Conservation (phyloP, 2,888 invertebrate genomes). For the Limnephilus auricula region DNA sequence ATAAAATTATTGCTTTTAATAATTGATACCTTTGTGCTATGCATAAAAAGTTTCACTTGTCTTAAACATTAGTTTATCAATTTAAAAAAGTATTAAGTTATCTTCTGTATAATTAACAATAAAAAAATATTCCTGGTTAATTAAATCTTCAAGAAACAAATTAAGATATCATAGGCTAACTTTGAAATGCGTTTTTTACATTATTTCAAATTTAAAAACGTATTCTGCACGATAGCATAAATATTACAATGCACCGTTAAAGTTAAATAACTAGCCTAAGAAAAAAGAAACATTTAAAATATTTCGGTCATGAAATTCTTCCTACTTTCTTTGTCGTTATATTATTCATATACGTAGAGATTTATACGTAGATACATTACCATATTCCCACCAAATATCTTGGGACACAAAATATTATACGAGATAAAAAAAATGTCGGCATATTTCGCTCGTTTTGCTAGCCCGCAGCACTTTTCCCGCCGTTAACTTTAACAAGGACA, state of each 20-base stretch:
- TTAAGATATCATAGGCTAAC: background rate
- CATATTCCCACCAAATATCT: background rate
- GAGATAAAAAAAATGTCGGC: background rate
- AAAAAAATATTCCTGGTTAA: no score
- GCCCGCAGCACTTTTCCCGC: conserved; percentile 11
- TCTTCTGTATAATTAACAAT: no score
- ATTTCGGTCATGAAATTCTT: background rate
- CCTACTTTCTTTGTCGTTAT: background rate
- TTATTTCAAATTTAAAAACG: background rate
- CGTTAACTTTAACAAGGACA: conserved; percentile 29
- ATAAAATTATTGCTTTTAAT: no score
- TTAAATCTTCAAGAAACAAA: background rate
- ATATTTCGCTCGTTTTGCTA: background rate
- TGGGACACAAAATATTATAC: background rate
- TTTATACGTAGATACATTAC: background rate
- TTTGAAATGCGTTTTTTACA: background rate
- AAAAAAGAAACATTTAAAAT: background rate
- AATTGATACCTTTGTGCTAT: no score
- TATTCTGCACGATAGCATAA: background rate
- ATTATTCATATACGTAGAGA: background rate
- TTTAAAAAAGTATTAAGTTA: no score
- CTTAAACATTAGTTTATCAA: no score
- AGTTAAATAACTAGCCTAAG: background rate
- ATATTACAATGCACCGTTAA: background rate
- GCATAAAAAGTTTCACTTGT: no score